These are phyloP conservation scores for Drosophila antonietae DNA, from an alignment of 2,888 invertebrate species.

Conservation along the genomic window DNA sequence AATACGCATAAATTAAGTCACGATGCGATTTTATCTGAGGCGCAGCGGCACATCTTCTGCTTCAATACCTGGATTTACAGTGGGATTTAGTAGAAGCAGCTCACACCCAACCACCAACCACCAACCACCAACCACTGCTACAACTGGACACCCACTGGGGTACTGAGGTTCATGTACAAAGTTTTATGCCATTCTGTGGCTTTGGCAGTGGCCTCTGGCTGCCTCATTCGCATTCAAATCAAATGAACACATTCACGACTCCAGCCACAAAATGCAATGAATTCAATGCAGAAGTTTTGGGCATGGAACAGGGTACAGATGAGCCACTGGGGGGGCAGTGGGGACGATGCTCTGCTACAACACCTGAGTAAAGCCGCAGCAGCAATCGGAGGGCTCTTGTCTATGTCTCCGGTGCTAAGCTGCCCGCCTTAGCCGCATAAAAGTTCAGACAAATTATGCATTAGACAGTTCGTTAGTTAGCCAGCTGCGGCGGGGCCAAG, in stretches of 20 bases:
- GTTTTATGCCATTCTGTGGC: constrained; percentile 68
- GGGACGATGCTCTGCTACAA: constrained; percentile 26
- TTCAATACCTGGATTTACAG: constrained; percentile 54
- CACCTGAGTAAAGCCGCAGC: constrained; percentile 56
- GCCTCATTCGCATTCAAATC: constrained; percentile 63
- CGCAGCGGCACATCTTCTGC: constrained; percentile 12
- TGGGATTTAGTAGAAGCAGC: constrained; percentile 49
- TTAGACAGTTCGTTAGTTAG: constrained; percentile 74
- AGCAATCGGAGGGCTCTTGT: constrained; percentile 43
- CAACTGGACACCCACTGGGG: constrained; percentile 6
- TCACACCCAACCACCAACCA: background rate
- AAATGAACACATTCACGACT: constrained; percentile 73
- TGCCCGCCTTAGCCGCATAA: constrained; percentile 43
- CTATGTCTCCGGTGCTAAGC: constrained; percentile 38
- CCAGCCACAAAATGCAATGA: constrained; percentile 75
- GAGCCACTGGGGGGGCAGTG: no score
- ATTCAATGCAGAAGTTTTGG: constrained; percentile 74
- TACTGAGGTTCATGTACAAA: constrained; percentile 68
- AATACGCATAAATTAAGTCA: constrained; percentile 76
- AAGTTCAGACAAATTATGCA: constrained; percentile 80
- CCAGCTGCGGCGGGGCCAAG: constrained; percentile 21
- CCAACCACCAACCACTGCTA: background rate
- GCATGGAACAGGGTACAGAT: background rate
- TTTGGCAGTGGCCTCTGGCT: constrained; percentile 21
- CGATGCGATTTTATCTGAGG: constrained; percentile 32